Evolutionary conservation across 2,888 invertebrate genomes (phyloP), one percentile per base, ranked within the genome.

Genomic region (Acheta domesticus): DNA sequence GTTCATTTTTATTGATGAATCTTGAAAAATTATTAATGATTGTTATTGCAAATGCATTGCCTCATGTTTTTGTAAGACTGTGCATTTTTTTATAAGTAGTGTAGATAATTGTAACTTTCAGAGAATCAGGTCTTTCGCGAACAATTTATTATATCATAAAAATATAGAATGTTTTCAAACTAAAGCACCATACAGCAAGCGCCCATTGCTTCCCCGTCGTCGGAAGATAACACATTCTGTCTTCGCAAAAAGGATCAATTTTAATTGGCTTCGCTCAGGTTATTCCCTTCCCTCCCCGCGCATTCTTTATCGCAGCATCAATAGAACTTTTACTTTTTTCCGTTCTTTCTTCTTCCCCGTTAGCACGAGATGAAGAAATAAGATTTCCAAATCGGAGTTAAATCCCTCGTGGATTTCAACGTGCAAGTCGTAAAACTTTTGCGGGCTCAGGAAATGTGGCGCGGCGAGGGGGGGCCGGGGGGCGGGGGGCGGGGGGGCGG

Each of bases 341-440:
- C n/a, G 62, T 62, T 62, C 62, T 62, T 62, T 62, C 62, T 62
- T 62, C 62, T 62, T 62, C n/a, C 62, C 62, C 62, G 62, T 62
- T 62, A 62, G n/a, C 62, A n/a, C 62, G 62, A 62, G 62, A 62
- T 62, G 62, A 62, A 62, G 16, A 62, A 62, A 62, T 62, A 62
- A 62, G 62, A 62, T 62, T 62, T 62, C 62, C 62, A 62, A 62
- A 62, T 62, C 62, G 62, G 62, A 62, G 62, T 62, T 62, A 62
- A 62, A 62, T 62, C 62, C 62, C 62, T n/a, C n/a, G 16, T 14
- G 14, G 62, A n/a, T 62, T 62, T n/a, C 62, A 62, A n/a, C 62
- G 62, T 62, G 62, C 62, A 62, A 62, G 62, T 62, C 62, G 62
- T 62, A 62, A 62, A 62, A 62, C 62, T 62, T 62, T 62, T 62